These are phyloP conservation scores for Australoheros facetus DNA, from an alignment of 2,797 vertebrate species.

Conservation along the genomic window DNA sequence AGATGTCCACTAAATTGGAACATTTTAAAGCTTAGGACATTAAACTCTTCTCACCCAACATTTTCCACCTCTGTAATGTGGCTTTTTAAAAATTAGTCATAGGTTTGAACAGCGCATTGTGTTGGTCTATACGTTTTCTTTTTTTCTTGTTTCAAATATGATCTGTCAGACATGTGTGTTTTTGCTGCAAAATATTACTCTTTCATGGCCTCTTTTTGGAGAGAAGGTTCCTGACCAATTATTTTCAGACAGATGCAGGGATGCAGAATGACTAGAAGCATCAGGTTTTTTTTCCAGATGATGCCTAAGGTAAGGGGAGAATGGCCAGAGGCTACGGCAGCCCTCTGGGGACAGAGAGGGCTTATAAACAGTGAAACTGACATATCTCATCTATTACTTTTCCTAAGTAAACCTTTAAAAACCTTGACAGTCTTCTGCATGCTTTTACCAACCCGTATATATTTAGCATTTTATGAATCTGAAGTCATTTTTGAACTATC, in stretches of 20 bases:
- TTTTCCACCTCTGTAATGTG: not conserved
- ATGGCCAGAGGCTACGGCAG: slow-evolving; percentile 98
- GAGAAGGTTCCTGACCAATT: slow-evolving; percentile 98
- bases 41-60: not conserved
- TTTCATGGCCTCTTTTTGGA: slow-evolving; percentile 88
- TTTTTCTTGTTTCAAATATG: slow-evolving; percentile 69
- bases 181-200: slow-evolving; percentile 83
- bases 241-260: slow-evolving; percentile 99
- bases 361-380: slow-evolving; percentile 99
- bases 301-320: slow-evolving; percentile 99
- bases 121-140: slow-evolving; percentile 59
- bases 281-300: slow-evolving; percentile 92
- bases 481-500: slow-evolving; percentile 74
- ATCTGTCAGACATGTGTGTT: slow-evolving; percentile 79
- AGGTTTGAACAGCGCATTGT: slow-evolving; percentile 36
- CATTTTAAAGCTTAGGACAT: not conserved
- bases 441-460: slow-evolving; percentile 69
- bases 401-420: slow-evolving; percentile 99
- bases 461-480: slow-evolving; percentile 90
- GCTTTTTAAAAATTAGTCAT: slow-evolving; percentile 40
- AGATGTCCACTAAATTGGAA: not conserved
- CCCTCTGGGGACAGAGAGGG: slow-evolving; percentile 92
- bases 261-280: slow-evolving; percentile 99
- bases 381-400: slow-evolving; percentile 99
- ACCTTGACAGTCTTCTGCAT: slow-evolving; percentile 93